Evolutionary conservation across 2,888 invertebrate species (phyloP).

Genomic region (Idaea dimidiata): DNA sequence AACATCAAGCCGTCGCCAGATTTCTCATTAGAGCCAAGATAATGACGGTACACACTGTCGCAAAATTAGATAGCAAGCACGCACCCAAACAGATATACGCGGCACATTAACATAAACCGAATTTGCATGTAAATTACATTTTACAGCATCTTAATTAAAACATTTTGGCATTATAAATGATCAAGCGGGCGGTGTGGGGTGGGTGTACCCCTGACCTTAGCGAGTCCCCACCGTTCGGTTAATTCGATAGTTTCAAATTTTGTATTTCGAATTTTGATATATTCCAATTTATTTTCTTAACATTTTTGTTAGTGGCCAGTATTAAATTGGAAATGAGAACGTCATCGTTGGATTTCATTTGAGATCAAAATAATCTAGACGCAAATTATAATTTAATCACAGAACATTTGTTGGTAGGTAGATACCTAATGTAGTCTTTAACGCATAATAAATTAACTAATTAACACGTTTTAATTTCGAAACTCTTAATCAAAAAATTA

Average conservation of each 20-base stretch:
- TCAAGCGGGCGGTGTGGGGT: conserved; percentile 66
- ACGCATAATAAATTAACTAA: background rate
- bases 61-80: conserved; percentile 81
- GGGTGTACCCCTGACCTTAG: conserved; percentile 66
- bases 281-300: conserved; percentile 10
- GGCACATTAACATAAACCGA: conserved; percentile 82
- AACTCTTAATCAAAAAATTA: background rate
- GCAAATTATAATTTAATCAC: background rate
- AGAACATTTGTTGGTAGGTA: background rate
- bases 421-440: background rate
- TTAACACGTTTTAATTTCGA: background rate
- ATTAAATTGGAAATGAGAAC: conserved; percentile 2
- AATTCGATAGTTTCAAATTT: conserved; percentile 67
- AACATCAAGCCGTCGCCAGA: conserved; percentile 80
- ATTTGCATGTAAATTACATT: conserved; percentile 83
- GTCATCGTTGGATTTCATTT: background rate
- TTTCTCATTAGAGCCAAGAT: conserved; percentile 81
- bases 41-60: conserved; percentile 81
- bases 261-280: conserved; percentile 24
- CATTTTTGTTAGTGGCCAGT: conserved; percentile 1
- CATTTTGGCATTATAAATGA: conserved; percentile 83
- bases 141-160: conserved; percentile 83
- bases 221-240: conserved; percentile 46
- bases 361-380: conserved; percentile 1
- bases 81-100: conserved; percentile 81